Conservation (phyloP, 2,113 vertebrate genomes). For the Oryzias javanicus region DNA sequence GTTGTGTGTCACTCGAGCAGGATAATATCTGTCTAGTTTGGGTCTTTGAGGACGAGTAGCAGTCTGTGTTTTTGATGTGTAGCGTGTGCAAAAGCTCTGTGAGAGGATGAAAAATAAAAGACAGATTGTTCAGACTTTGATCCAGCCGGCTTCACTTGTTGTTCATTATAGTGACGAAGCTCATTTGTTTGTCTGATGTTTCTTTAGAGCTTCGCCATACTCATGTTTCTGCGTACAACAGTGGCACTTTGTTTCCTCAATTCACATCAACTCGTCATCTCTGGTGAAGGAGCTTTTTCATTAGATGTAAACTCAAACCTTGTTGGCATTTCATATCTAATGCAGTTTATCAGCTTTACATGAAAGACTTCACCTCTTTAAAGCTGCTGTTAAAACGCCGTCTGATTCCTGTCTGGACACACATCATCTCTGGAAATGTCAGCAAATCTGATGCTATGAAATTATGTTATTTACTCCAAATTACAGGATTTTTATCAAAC, state of each 20-base stretch:
- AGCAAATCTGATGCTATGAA: not conserved
- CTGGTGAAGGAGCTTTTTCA: constrained; percentile 1
- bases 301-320: not conserved
- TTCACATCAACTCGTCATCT: constrained; percentile 5
- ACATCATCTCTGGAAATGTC: constrained; percentile 1
- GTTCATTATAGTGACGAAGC: constrained; percentile 2
- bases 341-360: constrained; percentile 6
- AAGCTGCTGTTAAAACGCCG: constrained; percentile 12
- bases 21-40: not conserved
- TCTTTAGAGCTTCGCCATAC: constrained; percentile 8
- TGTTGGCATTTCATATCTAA: not conserved
- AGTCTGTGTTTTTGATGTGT: constrained; percentile 2
- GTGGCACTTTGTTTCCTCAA: constrained; percentile 29
- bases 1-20: not conserved
- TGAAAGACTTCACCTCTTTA: constrained; percentile 6
- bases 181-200: constrained; percentile 31
- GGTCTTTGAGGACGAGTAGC: constrained; percentile 4
- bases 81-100: constrained; percentile 7
- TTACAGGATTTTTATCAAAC: not conserved
- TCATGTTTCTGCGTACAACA: constrained; percentile 21
- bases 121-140: constrained; percentile 36
- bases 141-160: constrained; percentile 12
- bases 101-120: constrained; percentile 18
- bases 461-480: constrained; percentile 4
- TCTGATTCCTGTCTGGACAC: not conserved